Evolutionary conservation across 1,140 invertebrate species (phyloP).

Genomic region (Lineus longissimus): DNA sequence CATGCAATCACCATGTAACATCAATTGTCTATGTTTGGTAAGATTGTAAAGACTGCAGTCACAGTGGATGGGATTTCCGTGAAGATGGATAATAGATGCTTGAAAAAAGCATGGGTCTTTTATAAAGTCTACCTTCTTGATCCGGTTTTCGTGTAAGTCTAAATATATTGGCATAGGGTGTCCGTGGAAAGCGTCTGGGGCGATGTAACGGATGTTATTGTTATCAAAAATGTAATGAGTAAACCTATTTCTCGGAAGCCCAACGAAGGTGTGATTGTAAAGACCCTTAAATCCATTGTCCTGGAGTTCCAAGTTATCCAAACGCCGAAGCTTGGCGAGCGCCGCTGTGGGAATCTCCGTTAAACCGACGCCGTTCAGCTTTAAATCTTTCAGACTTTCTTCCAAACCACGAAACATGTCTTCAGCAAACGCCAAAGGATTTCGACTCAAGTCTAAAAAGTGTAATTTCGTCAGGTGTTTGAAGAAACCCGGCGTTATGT

Average conservation of each 20-base stretch:
- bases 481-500: background rate
- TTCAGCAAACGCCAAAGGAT: background rate
- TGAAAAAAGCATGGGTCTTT: background rate
- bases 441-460: conserved; percentile 4
- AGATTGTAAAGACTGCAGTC: conserved; percentile 1
- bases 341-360: background rate
- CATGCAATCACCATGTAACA: background rate
- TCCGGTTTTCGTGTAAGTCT: background rate
- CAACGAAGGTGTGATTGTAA: background rate
- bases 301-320: conserved; percentile 4
- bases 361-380: conserved; percentile 2
- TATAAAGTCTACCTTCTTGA: background rate
- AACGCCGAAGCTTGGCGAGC: background rate
- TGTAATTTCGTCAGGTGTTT: background rate
- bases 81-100: background rate
- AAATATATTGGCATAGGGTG: conserved; percentile 2
- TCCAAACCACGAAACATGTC: conserved; percentile 2
- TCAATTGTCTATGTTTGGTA: background rate
- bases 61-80: conserved; percentile 3
- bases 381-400: background rate
- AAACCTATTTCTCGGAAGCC: background rate
- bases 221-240: conserved; percentile 4
- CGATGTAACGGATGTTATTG: conserved; percentile 1
- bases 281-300: background rate
- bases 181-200: background rate